These are phyloP conservation scores for Macrophya annulata DNA, from an alignment of 2,888 invertebrate genomes.

Conservation along the genomic window DNA sequence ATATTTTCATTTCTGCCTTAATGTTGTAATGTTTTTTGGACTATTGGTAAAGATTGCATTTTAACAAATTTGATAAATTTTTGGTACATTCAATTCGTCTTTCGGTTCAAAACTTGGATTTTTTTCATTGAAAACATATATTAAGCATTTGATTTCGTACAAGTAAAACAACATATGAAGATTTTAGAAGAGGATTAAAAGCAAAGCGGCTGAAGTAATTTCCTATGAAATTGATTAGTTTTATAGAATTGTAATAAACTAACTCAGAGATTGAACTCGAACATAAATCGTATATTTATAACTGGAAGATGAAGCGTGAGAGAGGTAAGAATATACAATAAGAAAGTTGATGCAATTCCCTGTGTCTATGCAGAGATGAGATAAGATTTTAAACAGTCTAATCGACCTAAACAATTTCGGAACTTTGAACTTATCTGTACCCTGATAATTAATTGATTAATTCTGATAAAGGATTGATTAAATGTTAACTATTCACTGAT, in stretches of 20 bases:
- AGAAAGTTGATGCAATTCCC: neutral
- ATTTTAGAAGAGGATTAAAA: neutral
- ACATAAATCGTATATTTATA: conserved; percentile 16
- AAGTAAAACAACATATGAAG: conserved; percentile 9
- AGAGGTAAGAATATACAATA: conserved; percentile 38
- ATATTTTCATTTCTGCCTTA: neutral
- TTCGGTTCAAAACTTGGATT: conserved; percentile 1
- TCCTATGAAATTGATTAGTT: neutral
- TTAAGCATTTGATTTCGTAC: neutral
- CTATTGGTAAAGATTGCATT: neutral
- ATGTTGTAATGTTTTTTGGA: neutral
- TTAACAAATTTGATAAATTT: neutral
- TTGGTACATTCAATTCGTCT: neutral
- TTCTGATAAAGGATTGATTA: neutral
- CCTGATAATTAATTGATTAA: neutral
- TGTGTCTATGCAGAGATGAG: neutral
- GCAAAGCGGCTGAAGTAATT: neutral
- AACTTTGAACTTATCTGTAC: neutral
- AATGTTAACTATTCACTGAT: neutral
- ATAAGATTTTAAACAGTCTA: neutral
- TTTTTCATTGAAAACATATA: neutral
- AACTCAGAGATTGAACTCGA: neutral
- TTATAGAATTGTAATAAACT: conserved; percentile 19
- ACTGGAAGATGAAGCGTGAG: conserved; percentile 44
- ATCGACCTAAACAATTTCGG: neutral